Evolutionary conservation across 2,113 vertebrate species (phyloP).

Genomic region (Corvus cornix): DNA sequence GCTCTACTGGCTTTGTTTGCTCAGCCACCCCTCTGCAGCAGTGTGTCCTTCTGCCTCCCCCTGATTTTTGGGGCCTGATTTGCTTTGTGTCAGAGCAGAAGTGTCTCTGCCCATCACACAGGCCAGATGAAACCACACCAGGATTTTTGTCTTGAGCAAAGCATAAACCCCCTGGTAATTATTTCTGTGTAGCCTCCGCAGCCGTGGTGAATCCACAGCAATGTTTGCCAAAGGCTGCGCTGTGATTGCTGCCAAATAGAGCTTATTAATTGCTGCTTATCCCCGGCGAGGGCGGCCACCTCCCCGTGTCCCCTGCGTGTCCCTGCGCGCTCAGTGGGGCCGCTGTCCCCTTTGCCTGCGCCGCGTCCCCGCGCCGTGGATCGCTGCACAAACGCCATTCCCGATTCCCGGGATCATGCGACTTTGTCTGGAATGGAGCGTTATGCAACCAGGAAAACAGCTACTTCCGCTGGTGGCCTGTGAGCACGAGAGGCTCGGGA

Average conservation of each 20-base stretch:
- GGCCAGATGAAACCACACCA: not conserved
- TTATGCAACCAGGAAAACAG: constrained; percentile 2
- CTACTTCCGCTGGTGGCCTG: not conserved
- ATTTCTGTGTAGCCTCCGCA: not conserved
- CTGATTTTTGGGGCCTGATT: not conserved
- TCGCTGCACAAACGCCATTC: not conserved
- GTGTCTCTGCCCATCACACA: not conserved
- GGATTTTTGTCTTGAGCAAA: not conserved
- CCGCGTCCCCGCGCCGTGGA: not conserved
- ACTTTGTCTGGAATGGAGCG: not conserved
- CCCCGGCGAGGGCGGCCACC: not conserved
- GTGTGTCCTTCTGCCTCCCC: not conserved
- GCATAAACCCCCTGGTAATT: not conserved
- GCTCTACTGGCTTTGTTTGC: not conserved
- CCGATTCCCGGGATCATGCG: not conserved
- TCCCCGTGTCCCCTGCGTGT: not conserved
- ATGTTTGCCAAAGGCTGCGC: not conserved
- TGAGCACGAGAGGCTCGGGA: not conserved
- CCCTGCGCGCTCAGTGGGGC: not conserved
- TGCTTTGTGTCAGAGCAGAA: not conserved
- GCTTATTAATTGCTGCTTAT: constrained; percentile 13
- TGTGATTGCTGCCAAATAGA: constrained; percentile 16
- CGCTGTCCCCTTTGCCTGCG: not conserved
- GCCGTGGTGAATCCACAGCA: not conserved
- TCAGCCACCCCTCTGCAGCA: not conserved